phyloP scores from a whole-genome alignment of 2,888 invertebrate genomes.

The Dicycla oo region DNA sequence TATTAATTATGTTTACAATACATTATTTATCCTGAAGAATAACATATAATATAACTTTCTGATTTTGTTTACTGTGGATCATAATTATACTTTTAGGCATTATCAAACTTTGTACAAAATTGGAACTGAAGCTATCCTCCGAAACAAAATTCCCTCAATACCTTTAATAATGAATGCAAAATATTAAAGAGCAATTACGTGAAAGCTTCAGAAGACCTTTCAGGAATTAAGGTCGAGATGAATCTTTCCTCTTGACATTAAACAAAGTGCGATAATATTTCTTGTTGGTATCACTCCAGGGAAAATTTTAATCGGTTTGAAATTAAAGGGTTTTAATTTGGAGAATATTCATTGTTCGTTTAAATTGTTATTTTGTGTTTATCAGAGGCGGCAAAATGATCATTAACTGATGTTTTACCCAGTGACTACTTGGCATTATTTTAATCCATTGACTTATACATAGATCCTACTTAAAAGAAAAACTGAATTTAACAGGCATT shows the following conservation, averaged over 20 bases:
- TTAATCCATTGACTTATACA: background rate
- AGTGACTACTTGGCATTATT: background rate
- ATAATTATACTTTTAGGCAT: no score
- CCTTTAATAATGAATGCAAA: slow-evolving; percentile 30
- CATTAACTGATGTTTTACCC: background rate
- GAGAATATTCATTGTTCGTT: background rate
- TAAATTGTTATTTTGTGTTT: background rate
- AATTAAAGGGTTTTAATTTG: background rate
- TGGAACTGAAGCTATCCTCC: no score
- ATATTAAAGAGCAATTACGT: slow-evolving; percentile 42
- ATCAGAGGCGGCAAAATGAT: background rate
- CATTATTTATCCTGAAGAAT: no score
- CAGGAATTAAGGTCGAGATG: slow-evolving; percentile 19
- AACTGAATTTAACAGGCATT: background rate
- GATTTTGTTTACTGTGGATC: no score
- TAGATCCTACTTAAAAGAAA: background rate
- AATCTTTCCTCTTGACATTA: slow-evolving; percentile 27
- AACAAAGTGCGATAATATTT: slow-evolving; percentile 39
- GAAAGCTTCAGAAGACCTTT: slow-evolving; percentile 5
- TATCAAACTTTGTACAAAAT: no score
- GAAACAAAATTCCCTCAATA: slow-evolving; percentile 6
- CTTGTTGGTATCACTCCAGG: slow-evolving; percentile 16
- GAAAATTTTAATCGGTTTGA: slow-evolving; percentile 14
- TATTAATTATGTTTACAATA: no score
- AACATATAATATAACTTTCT: no score